A percentile compares a stretch with the other conserved stretches of the same genome.
These are phyloP conservation scores for Machimus rusticus DNA, from an alignment of 2,888 invertebrate genomes.

Conservation along the genomic window DNA sequence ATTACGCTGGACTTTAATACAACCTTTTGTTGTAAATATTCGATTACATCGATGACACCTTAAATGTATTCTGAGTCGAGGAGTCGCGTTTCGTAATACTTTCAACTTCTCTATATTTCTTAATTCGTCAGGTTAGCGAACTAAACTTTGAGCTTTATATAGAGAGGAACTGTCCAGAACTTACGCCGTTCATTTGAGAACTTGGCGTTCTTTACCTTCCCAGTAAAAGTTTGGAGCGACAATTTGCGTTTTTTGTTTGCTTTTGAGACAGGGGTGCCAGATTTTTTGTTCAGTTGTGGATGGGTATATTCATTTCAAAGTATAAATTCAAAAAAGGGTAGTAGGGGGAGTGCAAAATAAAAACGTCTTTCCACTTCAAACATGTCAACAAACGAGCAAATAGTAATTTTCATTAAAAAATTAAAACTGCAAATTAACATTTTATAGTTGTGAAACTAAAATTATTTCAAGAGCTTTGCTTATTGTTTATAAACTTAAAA, in stretches of 20 bases:
- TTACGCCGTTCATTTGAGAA: not conserved
- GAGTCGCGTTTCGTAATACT: not conserved
- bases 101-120: not conserved
- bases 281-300: too few species aligned
- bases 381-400: too few species aligned
- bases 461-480: too few species aligned
- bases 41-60: not conserved
- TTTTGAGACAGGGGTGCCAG: not conserved
- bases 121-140: not conserved
- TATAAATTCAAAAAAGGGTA: too few species aligned
- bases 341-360: too few species aligned
- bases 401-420: too few species aligned
- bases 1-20: not conserved
- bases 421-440: too few species aligned
- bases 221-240: not conserved
- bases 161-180: not conserved
- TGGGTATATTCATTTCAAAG: too few species aligned
- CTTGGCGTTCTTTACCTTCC: not conserved
- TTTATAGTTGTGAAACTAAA: too few species aligned
- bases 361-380: too few species aligned
- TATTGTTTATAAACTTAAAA: too few species aligned
- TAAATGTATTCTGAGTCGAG: not conserved
- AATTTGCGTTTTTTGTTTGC: not conserved
- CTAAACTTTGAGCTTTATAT: not conserved
- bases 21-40: not conserved